Evolutionary conservation across 2,888 invertebrate species (phyloP).

Genomic region (Sinopyrophorus schimmeli): DNA sequence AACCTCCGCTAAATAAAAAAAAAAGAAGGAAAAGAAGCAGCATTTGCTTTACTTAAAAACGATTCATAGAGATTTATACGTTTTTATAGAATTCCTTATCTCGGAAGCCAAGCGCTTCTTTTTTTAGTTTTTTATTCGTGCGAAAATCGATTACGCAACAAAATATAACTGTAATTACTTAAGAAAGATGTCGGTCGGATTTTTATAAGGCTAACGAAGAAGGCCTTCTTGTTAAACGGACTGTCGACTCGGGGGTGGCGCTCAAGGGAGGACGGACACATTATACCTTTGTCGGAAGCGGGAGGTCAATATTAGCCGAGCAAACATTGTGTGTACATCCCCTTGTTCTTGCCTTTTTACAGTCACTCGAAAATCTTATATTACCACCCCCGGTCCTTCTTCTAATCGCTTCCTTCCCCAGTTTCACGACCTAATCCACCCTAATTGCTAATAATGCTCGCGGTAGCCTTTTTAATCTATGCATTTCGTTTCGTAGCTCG

Average conservation of each 20-base stretch:
- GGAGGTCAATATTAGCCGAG: constrained; percentile 30
- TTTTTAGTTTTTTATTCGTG: constrained; percentile 3
- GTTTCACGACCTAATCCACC: constrained; percentile 9
- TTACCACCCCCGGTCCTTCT: constrained; percentile 12
- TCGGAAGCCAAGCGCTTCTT: background rate
- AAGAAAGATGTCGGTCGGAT: constrained; percentile 10
- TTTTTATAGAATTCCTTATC: background rate
- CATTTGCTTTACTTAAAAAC: too few species aligned
- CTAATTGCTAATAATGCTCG: constrained; percentile 6
- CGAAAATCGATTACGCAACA: constrained; percentile 1
- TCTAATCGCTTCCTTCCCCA: constrained; percentile 24
- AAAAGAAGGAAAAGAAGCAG: too few species aligned
- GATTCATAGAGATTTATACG: background rate
- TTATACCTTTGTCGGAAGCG: constrained; percentile 31
- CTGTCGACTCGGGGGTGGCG: constrained; percentile 13
- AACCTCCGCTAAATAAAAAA: too few species aligned
- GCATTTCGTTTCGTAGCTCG: background rate
- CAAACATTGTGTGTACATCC: constrained; percentile 23
- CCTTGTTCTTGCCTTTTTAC: constrained; percentile 21
- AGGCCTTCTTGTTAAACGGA: constrained; percentile 11
- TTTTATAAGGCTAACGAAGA: constrained; percentile 15
- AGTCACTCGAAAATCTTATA: constrained; percentile 19
- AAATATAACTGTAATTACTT: constrained; percentile 13
- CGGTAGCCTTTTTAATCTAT: background rate
- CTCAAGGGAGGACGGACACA: constrained; percentile 33